Percentiles rank a stretch among this genome's conserved stretches.
Conservation (phyloP, 2,113 vertebrate species). For the Lota lota region DNA sequence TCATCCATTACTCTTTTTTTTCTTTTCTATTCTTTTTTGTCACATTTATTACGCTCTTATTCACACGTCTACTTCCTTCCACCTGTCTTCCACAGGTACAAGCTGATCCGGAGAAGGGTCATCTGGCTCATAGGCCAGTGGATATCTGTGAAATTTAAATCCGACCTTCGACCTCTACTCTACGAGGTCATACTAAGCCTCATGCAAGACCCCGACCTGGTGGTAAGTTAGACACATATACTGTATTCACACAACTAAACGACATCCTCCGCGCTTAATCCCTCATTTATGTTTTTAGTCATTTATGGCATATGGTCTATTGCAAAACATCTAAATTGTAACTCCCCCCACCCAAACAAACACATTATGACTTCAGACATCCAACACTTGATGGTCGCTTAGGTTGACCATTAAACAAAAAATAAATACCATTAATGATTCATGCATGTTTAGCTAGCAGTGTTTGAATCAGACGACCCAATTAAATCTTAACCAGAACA, state of each 20-base stretch:
- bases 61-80: not conserved
- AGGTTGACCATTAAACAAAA: slow-evolving; percentile 15
- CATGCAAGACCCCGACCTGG: slow-evolving; percentile 94
- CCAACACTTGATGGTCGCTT: slow-evolving; percentile 4
- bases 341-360: not conserved
- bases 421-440: no score
- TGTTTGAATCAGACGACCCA: no score
- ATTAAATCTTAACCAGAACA: slow-evolving; percentile 8
- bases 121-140: slow-evolving; percentile 98
- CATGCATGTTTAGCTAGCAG: no score
- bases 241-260: not conserved
- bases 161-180: slow-evolving; percentile 89
- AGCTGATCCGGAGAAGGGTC: slow-evolving; percentile 89
- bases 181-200: slow-evolving; percentile 90
- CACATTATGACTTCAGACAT: not conserved
- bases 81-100: slow-evolving; percentile 77
- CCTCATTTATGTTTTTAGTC: not conserved
- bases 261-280: not conserved
- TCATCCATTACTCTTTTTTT: not conserved
- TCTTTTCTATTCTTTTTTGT: not conserved
- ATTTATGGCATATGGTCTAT: no score
- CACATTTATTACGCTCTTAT: not conserved
- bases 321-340: not conserved
- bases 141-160: slow-evolving; percentile 97
- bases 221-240: slow-evolving; percentile 77